Percentiles rank a stretch among this genome's conserved stretches.
Conservation (phyloP, 2,113 vertebrate species). For the Cochlearius cochlearius region DNA sequence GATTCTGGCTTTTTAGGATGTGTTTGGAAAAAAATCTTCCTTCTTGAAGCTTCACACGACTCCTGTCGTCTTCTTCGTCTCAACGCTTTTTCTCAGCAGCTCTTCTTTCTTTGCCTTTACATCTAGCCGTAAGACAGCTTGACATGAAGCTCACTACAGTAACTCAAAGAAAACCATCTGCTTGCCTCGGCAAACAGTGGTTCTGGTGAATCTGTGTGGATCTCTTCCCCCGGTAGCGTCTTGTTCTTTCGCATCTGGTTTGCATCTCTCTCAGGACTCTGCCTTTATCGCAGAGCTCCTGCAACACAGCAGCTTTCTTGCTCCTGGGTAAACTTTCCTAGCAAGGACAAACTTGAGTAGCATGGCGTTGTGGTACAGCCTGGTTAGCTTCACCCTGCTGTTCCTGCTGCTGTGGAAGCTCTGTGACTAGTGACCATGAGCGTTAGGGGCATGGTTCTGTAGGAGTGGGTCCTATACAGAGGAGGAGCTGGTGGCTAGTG, state of each 20-base stretch:
- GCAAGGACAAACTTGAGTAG: not conserved
- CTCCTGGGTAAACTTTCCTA: not conserved
- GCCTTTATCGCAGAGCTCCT: not conserved
- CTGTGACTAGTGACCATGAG: no score
- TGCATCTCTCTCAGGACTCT: not conserved
- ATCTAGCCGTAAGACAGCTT: not conserved
- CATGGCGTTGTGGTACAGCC: not conserved
- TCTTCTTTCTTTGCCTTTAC: not conserved
- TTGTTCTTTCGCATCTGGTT: not conserved
- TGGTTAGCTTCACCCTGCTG: not conserved
- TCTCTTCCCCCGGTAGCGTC: not conserved
- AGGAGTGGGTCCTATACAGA: not conserved
- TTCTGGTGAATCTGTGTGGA: not conserved
- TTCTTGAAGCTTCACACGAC: not conserved
- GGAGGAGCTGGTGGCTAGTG: not conserved
- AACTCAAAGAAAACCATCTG: not conserved
- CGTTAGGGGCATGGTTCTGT: fast-evolving
- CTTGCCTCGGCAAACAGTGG: not conserved
- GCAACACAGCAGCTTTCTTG: not conserved
- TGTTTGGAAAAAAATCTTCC: not conserved
- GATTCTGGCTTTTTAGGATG: not conserved
- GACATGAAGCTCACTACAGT: not conserved
- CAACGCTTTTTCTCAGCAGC: not conserved
- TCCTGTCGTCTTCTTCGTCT: not conserved
- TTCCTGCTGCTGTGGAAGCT: not conserved